These are phyloP conservation scores for Sebastiscus tertius DNA, from an alignment of 2,797 vertebrate genomes.

Conservation along the genomic window DNA sequence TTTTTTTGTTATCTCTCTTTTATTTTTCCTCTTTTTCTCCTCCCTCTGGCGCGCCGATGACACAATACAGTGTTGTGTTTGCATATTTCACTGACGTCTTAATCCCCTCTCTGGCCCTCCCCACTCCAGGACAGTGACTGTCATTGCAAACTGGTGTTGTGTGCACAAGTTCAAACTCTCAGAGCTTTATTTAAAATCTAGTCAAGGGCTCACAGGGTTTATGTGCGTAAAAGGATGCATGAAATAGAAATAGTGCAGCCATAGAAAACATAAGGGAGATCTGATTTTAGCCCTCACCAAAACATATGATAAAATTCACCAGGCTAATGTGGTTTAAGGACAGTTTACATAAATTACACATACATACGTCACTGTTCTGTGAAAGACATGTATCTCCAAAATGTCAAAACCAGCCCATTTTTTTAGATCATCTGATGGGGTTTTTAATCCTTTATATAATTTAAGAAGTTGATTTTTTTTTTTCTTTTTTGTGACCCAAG, in stretches of 20 bases:
- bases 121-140: slow-evolving; percentile 1
- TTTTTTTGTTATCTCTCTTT: background rate
- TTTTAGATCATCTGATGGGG: background rate
- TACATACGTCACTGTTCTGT: background rate
- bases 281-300: background rate
- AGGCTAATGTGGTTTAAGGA: background rate
- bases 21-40: background rate
- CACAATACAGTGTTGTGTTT: slow-evolving; percentile 19
- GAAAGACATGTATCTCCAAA: background rate
- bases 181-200: background rate
- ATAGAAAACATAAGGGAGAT: background rate
- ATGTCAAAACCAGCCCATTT: background rate
- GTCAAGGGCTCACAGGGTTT: background rate
- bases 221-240: background rate
- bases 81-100: slow-evolving; percentile 26
- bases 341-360: background rate
- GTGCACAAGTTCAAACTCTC: background rate
- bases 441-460: background rate
- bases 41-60: background rate
- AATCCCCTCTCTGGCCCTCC: slow-evolving; percentile 14
- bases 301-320: background rate
- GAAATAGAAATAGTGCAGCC: background rate
- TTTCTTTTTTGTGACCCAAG: too few species aligned
- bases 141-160: slow-evolving; percentile 7
- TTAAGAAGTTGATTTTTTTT: background rate